Conservation (phyloP, 2,113 vertebrate species). For the Taurulus bubalis region DNA sequence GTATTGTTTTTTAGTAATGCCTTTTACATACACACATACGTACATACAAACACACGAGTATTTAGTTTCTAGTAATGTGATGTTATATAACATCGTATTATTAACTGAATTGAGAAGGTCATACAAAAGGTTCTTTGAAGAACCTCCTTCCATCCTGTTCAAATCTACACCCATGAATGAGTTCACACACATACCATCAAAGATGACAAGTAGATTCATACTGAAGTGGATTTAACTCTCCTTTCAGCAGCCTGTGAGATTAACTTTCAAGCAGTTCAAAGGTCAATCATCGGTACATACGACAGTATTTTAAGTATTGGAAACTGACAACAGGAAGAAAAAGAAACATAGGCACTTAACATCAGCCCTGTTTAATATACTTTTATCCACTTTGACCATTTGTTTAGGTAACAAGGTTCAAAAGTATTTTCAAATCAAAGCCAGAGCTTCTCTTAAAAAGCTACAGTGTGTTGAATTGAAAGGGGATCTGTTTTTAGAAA, state of each 20-base stretch:
- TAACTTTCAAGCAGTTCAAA: not conserved
- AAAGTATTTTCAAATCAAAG: not conserved
- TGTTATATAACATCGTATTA: not conserved
- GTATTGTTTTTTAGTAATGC: not conserved
- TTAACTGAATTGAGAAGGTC: not conserved
- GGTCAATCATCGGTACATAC: not conserved
- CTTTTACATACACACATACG: no score
- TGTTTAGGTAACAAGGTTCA: not conserved
- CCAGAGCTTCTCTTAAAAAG: not conserved
- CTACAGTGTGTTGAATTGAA: not conserved
- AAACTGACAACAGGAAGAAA: not conserved
- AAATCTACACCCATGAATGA: not conserved
- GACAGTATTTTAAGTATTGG: not conserved
- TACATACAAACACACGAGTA: no score
- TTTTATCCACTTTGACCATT: not conserved
- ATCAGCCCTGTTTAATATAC: not conserved
- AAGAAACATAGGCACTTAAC: not conserved
- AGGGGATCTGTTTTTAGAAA: not conserved
- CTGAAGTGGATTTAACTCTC: not conserved
- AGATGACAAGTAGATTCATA: not conserved
- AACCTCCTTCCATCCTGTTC: not conserved
- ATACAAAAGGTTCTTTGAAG: not conserved
- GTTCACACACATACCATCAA: not conserved
- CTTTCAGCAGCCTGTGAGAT: not conserved
- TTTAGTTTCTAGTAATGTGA: no score